Evolutionary conservation across 2,797 vertebrate species (phyloP).

Genomic region (Phyllotis vaccarum): DNA sequence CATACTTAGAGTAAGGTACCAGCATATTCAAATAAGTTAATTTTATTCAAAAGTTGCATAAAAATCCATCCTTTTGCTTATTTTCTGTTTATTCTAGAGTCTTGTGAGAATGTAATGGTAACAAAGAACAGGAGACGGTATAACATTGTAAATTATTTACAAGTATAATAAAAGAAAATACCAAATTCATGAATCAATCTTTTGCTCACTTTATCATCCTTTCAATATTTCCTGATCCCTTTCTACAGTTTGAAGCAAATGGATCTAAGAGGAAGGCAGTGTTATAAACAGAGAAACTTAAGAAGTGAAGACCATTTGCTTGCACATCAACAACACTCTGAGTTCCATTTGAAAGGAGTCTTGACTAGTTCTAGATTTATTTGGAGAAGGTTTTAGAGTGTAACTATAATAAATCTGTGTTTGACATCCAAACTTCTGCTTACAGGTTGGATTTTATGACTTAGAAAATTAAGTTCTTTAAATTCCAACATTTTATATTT

Average conservation of each 20-base stretch:
- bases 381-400: background rate
- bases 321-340: background rate
- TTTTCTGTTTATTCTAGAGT: background rate
- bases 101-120: background rate
- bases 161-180: background rate
- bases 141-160: background rate
- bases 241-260: background rate
- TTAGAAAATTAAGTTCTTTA: conserved; percentile 28
- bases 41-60: background rate
- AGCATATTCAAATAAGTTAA: background rate
- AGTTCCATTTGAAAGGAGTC: background rate
- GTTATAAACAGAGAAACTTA: background rate
- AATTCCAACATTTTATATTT: background rate
- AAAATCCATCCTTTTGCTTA: background rate
- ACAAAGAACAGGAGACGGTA: background rate
- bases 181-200: background rate
- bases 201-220: background rate
- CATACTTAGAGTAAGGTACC: background rate
- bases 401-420: background rate
- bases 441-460: background rate
- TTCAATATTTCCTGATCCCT: background rate
- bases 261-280: background rate
- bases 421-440: background rate
- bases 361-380: background rate
- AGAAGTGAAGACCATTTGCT: background rate